phyloP scores from a whole-genome alignment of 2,888 invertebrate genomes.

The Tenthredo notha region DNA sequence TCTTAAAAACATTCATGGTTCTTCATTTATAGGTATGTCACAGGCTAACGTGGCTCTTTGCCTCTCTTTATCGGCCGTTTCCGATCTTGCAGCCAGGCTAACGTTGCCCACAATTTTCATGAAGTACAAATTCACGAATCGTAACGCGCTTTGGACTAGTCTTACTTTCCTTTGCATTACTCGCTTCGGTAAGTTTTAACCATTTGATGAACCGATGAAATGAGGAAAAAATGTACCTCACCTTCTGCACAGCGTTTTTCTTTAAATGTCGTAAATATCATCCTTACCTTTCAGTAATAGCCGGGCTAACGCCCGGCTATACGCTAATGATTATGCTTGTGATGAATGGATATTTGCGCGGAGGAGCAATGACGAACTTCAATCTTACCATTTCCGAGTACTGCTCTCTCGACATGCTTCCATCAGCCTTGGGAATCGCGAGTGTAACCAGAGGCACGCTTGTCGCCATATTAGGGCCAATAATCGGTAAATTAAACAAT shows the following conservation, averaged over 20 bases:
- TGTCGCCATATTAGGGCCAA: slow-evolving; percentile 85
- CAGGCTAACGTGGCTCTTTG: slow-evolving; percentile 87
- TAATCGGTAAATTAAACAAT: slow-evolving; percentile 71
- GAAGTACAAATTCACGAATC: slow-evolving; percentile 83
- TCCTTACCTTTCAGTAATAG: slow-evolving; percentile 82
- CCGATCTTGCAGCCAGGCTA: slow-evolving; percentile 87
- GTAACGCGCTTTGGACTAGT: slow-evolving; percentile 86
- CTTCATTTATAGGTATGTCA: slow-evolving; percentile 72
- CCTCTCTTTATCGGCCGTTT: slow-evolving; percentile 87
- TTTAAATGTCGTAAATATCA: slow-evolving; percentile 54
- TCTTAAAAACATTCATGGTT: neutral
- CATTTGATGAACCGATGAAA: neutral
- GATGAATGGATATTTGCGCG: slow-evolving; percentile 89
- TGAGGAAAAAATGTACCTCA: neutral
- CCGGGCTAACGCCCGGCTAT: slow-evolving; percentile 86
- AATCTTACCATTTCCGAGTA: slow-evolving; percentile 90
- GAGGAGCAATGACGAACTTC: slow-evolving; percentile 88
- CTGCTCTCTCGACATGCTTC: slow-evolving; percentile 86
- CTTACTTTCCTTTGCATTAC: slow-evolving; percentile 86
- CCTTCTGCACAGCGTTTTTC: slow-evolving; percentile 51
- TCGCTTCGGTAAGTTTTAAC: slow-evolving; percentile 84
- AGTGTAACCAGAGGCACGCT: slow-evolving; percentile 88
- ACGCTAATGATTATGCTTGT: slow-evolving; percentile 86
- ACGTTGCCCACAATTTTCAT: slow-evolving; percentile 88
- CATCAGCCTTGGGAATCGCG: slow-evolving; percentile 88